A percentile compares a stretch with the other conserved stretches of the same genome.
These are phyloP conservation scores for Cantharis flavilabris DNA, from an alignment of 2,888 invertebrate genomes.

Conservation along the genomic window DNA sequence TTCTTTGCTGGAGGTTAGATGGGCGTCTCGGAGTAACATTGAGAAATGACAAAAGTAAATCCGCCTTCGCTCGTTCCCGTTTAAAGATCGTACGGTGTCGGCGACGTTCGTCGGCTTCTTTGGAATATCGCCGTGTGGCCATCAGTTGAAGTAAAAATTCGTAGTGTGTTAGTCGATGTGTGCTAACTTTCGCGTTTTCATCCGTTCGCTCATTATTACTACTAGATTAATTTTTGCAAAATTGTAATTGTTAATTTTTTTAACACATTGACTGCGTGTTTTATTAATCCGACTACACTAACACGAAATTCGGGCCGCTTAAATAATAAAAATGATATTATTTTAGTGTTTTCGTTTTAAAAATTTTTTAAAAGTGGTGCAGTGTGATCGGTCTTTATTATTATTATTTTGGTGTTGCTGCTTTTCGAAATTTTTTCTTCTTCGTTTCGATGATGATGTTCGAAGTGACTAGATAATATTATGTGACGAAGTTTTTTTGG, in stretches of 20 bases:
- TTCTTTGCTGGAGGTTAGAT: not conserved
- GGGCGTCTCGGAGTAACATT: not conserved
- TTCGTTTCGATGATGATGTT: conserved; percentile 1
- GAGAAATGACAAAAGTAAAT: conserved; percentile 10
- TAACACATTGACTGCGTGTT: conserved; percentile 27
- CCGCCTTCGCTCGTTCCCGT: conserved; percentile 23
- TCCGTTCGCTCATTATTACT: conserved; percentile 9
- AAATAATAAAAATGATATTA: conserved; percentile 1
- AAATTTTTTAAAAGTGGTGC: conserved; percentile 9
- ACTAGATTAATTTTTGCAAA: not conserved
- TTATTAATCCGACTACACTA: conserved; percentile 19
- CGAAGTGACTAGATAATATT: conserved; percentile 18
- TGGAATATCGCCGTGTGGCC: conserved; percentile 46
- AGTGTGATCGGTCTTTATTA: conserved; percentile 10
- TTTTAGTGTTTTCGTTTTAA: conserved; percentile 11
- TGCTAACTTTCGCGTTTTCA: conserved; percentile 9
- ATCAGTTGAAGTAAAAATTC: conserved; percentile 47
- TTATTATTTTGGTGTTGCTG: not conserved
- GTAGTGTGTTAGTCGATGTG: conserved; percentile 27
- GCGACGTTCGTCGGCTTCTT: conserved; percentile 46
- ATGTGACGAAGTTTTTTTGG: conserved; percentile 18
- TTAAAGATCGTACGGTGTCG: conserved; percentile 21
- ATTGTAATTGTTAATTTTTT: conserved; percentile 22
- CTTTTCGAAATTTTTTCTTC: not conserved
- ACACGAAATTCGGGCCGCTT: conserved; percentile 6